phyloP scores from a whole-genome alignment of 2,888 invertebrate species.

The Lordiphosa fenestrarum region DNA sequence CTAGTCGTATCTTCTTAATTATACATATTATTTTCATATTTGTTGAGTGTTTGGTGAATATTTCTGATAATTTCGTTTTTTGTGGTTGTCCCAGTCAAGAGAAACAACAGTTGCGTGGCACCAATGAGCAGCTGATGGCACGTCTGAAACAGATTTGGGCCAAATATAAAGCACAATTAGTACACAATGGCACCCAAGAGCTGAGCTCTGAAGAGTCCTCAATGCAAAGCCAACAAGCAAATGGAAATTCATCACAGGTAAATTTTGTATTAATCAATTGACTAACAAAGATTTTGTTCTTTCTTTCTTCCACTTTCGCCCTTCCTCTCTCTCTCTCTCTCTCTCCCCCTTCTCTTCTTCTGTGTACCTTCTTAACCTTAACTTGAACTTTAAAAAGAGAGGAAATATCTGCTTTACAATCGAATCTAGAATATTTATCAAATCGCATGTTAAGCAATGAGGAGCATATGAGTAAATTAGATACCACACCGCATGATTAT shows the following conservation, averaged over 20 bases:
- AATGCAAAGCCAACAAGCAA: conserved; percentile 22
- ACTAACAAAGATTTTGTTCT: conserved; percentile 51
- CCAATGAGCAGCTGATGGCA: conserved; percentile 79
- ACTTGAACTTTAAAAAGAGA: conserved; percentile 59
- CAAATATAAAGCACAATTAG: conserved; percentile 76
- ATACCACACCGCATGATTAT: conserved; percentile 74
- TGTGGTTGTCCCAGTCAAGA: conserved; percentile 65
- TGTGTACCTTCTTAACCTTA: conserved; percentile 2
- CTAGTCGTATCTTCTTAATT: too few relatives aligned
- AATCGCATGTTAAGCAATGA: conserved; percentile 80
- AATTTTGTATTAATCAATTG: conserved; percentile 36
- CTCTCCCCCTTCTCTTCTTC: conserved; percentile 3
- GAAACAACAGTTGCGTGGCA: conserved; percentile 76
- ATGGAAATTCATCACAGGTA: conserved; percentile 49
- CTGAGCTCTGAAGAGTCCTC: conserved; percentile 32
- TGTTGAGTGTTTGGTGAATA: neutral
- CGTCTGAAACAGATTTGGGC: conserved; percentile 79
- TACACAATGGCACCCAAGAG: conserved; percentile 36
- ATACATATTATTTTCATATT: too few relatives aligned
- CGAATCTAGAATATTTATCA: conserved; percentile 80
- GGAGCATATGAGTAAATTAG: conserved; percentile 79
- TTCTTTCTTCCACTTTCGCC: conserved; percentile 22
- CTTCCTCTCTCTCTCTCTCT: conserved; percentile 25
- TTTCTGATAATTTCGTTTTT: neutral
- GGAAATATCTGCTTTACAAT: conserved; percentile 80